phyloP scores from a whole-genome alignment of 2,797 vertebrate species.

The Coluber constrictor region DNA sequence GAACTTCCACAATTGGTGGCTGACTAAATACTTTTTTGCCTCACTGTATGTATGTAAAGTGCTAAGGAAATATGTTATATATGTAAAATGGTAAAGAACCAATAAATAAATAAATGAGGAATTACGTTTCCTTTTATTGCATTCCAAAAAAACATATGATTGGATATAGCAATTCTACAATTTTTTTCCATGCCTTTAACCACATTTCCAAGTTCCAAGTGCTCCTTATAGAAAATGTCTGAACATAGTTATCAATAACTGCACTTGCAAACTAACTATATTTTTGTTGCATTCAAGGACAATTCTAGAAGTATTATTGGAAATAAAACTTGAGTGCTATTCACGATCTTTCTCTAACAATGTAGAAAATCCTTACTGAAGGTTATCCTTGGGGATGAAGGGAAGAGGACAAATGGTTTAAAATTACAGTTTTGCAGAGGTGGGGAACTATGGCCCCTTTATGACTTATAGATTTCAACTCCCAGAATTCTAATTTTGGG shows the following conservation, averaged over 20 bases:
- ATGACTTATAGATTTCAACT: background rate
- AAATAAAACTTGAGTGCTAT: background rate
- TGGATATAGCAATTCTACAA: conserved; percentile 44
- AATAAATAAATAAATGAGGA: background rate
- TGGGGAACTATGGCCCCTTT: background rate
- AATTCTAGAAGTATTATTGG: background rate
- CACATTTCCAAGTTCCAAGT: conserved; percentile 46
- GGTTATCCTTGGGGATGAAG: background rate
- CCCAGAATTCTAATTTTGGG: background rate
- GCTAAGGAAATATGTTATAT: background rate
- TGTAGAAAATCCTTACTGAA: background rate
- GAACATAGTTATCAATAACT: conserved; percentile 48
- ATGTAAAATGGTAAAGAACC: background rate
- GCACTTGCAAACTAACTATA: conserved; percentile 6
- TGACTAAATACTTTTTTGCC: too few species aligned
- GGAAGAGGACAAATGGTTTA: background rate
- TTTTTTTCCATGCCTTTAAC: conserved; percentile 49
- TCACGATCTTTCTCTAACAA: background rate
- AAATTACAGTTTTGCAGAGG: background rate
- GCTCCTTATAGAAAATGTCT: conserved; percentile 29
- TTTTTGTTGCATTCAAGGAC: conserved; percentile 32
- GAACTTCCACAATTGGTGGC: too few species aligned
- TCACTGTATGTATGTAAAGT: background rate
- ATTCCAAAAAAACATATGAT: conserved; percentile 2
- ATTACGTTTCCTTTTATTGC: conserved; percentile 14